These are phyloP conservation scores for Pygmarrhopalites habei DNA, from an alignment of 1,140 invertebrate genomes.

Conservation along the genomic window DNA sequence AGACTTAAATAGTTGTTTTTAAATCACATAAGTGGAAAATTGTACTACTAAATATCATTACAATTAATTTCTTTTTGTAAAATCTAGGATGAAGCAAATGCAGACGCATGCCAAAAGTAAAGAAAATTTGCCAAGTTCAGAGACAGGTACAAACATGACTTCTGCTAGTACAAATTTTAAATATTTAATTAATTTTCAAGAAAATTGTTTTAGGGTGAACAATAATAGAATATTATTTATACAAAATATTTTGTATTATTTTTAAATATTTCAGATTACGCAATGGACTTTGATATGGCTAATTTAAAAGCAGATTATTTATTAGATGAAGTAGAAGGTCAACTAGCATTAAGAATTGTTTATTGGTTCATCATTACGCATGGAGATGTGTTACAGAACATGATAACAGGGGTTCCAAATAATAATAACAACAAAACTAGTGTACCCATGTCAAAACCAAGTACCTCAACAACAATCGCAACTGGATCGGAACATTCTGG, in stretches of 20 bases:
- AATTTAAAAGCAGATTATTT: conserved; percentile 32
- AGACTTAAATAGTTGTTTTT: neutral
- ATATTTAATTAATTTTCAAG: no score
- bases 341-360: conserved; percentile 28
- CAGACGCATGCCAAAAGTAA: conserved; percentile 14
- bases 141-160: no score
- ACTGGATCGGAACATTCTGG: neutral
- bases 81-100: conserved; percentile 33
- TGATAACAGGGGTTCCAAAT: conserved; percentile 14
- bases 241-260: no score
- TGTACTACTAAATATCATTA: no score
- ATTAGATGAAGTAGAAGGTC: conserved; percentile 36
- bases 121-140: neutral
- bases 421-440: neutral
- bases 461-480: neutral
- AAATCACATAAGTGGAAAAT: no score
- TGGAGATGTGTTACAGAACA: conserved; percentile 26
- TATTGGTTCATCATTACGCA: conserved; percentile 36
- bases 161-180: no score
- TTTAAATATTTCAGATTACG: conserved; percentile 2
- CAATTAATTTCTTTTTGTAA: conserved; percentile 1
- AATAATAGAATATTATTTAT: no score
- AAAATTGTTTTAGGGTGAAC: no score
- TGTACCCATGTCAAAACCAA: neutral
- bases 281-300: conserved; percentile 26